phyloP scores from a whole-genome alignment of 2,888 invertebrate genomes.

The Hyposoter didymator region DNA sequence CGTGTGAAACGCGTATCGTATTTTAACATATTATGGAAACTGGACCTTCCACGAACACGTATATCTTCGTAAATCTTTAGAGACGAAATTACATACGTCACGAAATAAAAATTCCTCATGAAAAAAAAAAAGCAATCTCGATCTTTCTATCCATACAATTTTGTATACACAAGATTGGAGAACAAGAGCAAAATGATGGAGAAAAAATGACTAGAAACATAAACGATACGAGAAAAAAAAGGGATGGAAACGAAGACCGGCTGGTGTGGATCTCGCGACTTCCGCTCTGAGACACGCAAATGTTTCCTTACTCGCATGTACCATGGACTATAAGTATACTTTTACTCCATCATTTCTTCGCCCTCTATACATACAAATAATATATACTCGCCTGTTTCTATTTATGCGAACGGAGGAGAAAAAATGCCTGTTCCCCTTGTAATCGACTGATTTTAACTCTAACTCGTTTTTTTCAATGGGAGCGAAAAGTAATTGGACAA shows the following conservation, averaged over 20 bases:
- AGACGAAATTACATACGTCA: conserved; percentile 56
- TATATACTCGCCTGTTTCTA: neutral
- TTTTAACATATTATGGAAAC: neutral
- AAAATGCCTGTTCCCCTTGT: neutral
- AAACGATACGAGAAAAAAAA: conserved; percentile 27
- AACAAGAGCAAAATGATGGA: conserved; percentile 31
- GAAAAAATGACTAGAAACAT: conserved; percentile 26
- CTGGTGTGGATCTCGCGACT: conserved; percentile 60
- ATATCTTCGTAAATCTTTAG: neutral
- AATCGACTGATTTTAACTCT: neutral
- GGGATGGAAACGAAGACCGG: conserved; percentile 56
- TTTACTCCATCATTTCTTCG: conserved; percentile 37
- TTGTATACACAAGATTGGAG: conserved; percentile 27
- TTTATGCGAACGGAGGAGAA: neutral
- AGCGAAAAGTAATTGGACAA: neutral
- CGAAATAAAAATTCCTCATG: conserved; percentile 35
- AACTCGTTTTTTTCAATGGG: neutral
- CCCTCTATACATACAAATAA: conserved; percentile 6
- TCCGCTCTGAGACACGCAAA: conserved; percentile 65
- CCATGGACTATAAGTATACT: conserved; percentile 28
- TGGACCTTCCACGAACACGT: neutral
- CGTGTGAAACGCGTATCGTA: conserved; percentile 27
- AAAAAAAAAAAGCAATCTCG: neutral
- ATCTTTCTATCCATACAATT: conserved; percentile 36
- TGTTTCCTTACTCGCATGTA: conserved; percentile 40